Percentiles rank a stretch among this genome's conserved stretches.
Conservation (phyloP, 2,113 vertebrate genomes). For the Balaenoptera acutorostrata region DNA sequence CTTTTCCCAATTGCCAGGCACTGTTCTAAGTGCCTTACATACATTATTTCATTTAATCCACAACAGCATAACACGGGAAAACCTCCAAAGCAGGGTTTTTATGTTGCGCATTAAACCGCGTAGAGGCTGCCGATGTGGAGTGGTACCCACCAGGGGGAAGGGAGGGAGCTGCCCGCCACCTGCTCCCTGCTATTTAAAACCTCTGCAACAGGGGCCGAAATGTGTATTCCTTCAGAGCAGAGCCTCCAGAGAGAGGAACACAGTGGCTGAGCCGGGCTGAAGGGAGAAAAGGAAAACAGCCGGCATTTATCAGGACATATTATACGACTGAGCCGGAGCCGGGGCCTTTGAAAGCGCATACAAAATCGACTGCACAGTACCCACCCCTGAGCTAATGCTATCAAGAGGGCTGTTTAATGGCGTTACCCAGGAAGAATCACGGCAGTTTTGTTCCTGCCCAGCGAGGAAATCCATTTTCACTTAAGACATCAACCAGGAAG, state of each 20-base stretch:
- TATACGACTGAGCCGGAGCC: neutral
- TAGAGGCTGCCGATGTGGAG: neutral
- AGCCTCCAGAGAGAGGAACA: neutral
- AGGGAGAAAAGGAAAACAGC: neutral
- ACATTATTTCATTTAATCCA: slow-evolving; percentile 39
- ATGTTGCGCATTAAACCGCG: neutral
- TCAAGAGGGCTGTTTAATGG: slow-evolving; percentile 21
- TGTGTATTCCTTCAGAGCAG: neutral
- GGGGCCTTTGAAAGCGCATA: neutral
- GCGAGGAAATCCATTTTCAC: slow-evolving; percentile 40
- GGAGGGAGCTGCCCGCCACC: neutral
- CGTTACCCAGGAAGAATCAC: slow-evolving; percentile 27
- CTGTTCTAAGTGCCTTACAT: neutral
- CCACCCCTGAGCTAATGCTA: slow-evolving; percentile 48
- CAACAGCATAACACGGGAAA: neutral
- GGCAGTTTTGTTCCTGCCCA: slow-evolving; percentile 32
- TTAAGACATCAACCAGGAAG: slow-evolving; percentile 30
- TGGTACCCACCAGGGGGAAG: neutral
- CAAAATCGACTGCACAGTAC: slow-evolving; percentile 15
- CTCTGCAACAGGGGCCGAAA: neutral
- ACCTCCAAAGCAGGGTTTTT: neutral
- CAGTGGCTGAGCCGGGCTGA: neutral
- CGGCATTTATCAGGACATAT: neutral
- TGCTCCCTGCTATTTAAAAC: slow-evolving; percentile 18
- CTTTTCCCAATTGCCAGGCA: neutral